Base-by-base conservation (phyloP, 2,888 invertebrate species). In the Sepioteuthis lessoniana region DNA sequence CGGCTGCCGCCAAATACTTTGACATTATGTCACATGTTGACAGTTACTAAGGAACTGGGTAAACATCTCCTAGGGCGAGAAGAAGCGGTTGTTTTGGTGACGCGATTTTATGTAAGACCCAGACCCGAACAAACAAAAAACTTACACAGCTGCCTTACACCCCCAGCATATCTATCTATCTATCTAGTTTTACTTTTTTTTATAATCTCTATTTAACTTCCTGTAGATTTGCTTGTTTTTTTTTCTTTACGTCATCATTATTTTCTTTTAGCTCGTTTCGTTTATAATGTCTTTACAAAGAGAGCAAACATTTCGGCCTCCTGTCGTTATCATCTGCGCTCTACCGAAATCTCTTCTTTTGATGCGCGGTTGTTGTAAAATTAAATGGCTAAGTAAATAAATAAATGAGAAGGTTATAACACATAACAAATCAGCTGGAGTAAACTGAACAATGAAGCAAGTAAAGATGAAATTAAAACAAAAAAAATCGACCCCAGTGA, bases 401-500 rank as follows among this genome's bases (percentile, higher is more conserved):
- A 76, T 35, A 13, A 76, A 35, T 76, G n/a, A n/a, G 13, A 76
- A 16, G n/a, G n/a, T 76, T n/a, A 76, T 76, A n/a, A 76, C n/a
- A 35, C 76, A n/a, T 76, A 76, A 76, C n/a, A 25, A 76, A 76
- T 76, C 1, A 76, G 35, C 13, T 3, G n/a, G n/a, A n/a, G 16
- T 76, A 76, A 76, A 76, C 13, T 16, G 19, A 76, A 35, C 76
- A 76, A 76, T 76, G 16, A 76, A 0, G 76, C 0, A 76, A 35
- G 76, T n/a, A 35, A 76, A 76, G n/a, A 76, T 76, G 76, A 35
- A 35, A 76, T 76, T 76, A 76, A 76, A 76, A n/a, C n/a, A 13
- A 76, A 76, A n/a, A n/a, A 55, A 76, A n/a, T 76, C n/a, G 76
- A 76, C n/a, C n/a, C 76, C 76, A 76, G 76, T 35, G 76, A 76